phyloP scores from a whole-genome alignment of 2,797 vertebrate genomes.

The Leontopithecus rosalia region DNA sequence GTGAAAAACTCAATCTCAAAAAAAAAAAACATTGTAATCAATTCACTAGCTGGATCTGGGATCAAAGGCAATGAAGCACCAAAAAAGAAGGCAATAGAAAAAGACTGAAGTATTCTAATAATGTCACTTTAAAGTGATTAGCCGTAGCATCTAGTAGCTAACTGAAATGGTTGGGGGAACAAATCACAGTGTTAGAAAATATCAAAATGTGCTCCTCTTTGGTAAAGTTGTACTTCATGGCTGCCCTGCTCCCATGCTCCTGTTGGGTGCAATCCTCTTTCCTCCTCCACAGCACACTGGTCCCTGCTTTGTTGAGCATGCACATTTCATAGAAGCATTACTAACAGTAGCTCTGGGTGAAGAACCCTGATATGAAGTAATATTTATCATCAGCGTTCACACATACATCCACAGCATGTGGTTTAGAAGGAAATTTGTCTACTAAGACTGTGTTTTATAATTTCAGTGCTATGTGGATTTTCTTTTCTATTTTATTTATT shows the following conservation, averaged over 20 bases:
- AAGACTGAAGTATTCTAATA: conserved; percentile 10
- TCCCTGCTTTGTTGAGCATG: background rate
- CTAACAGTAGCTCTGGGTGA: background rate
- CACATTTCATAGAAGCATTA: background rate
- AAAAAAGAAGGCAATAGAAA: background rate
- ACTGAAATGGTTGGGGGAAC: background rate
- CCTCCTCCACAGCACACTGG: background rate
- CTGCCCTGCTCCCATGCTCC: background rate
- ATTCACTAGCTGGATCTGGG: background rate
- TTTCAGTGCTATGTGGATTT: background rate
- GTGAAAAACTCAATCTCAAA: too few species aligned
- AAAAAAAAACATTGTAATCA: background rate
- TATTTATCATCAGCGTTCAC: background rate
- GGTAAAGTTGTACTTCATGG: background rate
- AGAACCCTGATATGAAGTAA: background rate
- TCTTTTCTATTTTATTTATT: background rate
- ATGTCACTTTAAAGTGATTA: background rate
- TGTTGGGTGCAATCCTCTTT: background rate
- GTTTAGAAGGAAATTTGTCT: background rate
- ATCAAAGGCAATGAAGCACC: background rate
- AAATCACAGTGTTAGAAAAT: background rate
- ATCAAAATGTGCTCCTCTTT: background rate
- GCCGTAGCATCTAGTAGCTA: background rate
- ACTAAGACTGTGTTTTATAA: background rate
- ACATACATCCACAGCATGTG: background rate